These are phyloP conservation scores for Coremacera marginata DNA, from an alignment of 2,888 invertebrate genomes.

Conservation along the genomic window DNA sequence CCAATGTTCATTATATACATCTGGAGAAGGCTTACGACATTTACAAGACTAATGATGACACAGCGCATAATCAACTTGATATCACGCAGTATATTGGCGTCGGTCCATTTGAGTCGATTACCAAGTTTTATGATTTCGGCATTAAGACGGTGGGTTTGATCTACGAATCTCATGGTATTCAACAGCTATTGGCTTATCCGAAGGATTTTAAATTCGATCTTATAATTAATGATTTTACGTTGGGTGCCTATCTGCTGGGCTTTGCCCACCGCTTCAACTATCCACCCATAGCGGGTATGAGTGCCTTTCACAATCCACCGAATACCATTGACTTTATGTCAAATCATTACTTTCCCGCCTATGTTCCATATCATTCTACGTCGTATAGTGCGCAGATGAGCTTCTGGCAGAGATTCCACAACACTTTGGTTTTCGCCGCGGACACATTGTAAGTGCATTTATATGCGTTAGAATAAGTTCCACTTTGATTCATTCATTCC, in stretches of 20 bases:
- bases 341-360: slow-evolving; percentile 41
- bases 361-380: slow-evolving; percentile 50
- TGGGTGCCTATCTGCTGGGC: slow-evolving; percentile 58
- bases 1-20: slow-evolving; percentile 55
- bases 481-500: background rate
- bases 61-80: slow-evolving; percentile 26
- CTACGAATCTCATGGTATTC: slow-evolving; percentile 51
- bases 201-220: slow-evolving; percentile 60
- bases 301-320: slow-evolving; percentile 16
- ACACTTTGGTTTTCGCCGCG: slow-evolving; percentile 37
- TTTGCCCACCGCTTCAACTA: slow-evolving; percentile 60
- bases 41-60: slow-evolving; percentile 22
- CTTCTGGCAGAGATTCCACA: slow-evolving; percentile 50
- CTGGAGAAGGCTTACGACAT: slow-evolving; percentile 54
- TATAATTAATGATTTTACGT: slow-evolving; percentile 60
- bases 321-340: slow-evolving; percentile 1
- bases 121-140: slow-evolving; percentile 45
- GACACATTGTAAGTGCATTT: slow-evolving; percentile 51
- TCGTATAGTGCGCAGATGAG: slow-evolving; percentile 47
- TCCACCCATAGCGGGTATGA: slow-evolving; percentile 59
- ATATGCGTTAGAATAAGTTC: background rate
- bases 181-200: slow-evolving; percentile 55
- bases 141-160: slow-evolving; percentile 32
- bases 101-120: slow-evolving; percentile 42
- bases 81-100: slow-evolving; percentile 42